Conservation (phyloP, 2,888 invertebrate genomes). For the Phortica magna region DNA sequence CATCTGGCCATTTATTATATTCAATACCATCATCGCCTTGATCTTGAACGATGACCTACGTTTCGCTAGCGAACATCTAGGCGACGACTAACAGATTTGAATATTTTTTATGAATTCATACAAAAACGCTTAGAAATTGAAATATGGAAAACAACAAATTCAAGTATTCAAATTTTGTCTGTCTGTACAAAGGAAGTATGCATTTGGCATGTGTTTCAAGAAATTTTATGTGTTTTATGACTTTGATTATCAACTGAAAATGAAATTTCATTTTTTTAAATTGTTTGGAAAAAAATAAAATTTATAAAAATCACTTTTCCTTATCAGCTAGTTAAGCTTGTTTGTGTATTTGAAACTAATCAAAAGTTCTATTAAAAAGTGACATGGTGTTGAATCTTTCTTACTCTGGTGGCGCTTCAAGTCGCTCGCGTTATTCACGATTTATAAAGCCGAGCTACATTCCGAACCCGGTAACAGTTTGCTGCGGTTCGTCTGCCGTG, state of each 20-base stretch:
- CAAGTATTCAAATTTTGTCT: no score
- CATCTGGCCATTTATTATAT: background rate
- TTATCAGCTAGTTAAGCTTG: background rate
- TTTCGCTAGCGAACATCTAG: conserved; percentile 58
- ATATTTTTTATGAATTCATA: no score
- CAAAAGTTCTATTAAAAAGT: background rate
- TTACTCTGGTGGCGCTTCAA: background rate
- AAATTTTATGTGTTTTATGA: background rate
- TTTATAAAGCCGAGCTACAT: conserved; percentile 8
- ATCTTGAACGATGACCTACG: conserved; percentile 64
- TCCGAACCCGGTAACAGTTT: conserved; percentile 23
- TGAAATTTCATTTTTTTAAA: conserved; percentile 12
- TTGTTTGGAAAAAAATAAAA: conserved; percentile 41
- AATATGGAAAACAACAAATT: no score
- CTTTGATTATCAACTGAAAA: conserved; percentile 13
- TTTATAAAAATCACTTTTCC: background rate
- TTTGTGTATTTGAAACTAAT: background rate
- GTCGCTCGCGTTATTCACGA: background rate
- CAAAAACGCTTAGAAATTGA: no score
- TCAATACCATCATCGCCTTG: conserved; percentile 53
- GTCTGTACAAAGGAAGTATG: conserved; percentile 50
- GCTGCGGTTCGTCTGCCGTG: conserved; percentile 5
- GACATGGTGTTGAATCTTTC: background rate
- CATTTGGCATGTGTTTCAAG: conserved; percentile 45
- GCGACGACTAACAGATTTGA: conserved; percentile 23